Conservation (phyloP, 2,888 invertebrate species). For the Muscina levida region DNA sequence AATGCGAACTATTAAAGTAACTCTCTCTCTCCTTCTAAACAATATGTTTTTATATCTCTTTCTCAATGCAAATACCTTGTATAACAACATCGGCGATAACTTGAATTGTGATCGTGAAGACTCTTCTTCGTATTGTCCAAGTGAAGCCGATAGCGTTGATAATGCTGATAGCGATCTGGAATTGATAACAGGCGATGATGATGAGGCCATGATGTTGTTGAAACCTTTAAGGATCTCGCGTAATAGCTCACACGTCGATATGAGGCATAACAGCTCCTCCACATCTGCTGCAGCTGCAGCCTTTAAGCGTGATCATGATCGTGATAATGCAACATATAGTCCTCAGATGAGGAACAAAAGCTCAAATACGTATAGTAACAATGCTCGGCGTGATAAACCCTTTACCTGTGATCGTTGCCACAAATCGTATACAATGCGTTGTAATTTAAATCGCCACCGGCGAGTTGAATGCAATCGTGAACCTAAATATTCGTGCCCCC, state of each 20-base stretch:
- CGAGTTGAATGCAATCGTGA: conserved; percentile 81
- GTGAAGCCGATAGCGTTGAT: neutral
- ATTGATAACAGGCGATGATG: neutral
- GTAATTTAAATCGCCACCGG: conserved; percentile 79
- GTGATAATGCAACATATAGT: neutral
- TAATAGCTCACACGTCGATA: neutral
- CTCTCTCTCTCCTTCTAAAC: neutral
- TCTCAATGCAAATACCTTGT: neutral
- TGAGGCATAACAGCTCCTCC: neutral
- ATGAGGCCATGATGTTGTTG: neutral
- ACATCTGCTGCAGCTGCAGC: neutral
- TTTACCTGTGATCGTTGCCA: conserved; percentile 48
- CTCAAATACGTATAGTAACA: neutral
- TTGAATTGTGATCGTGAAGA: neutral
- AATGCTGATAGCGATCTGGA: neutral
- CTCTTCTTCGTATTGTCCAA: no score
- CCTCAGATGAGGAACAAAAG: neutral
- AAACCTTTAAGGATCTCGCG: neutral
- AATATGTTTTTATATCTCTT: neutral
- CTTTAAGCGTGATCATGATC: neutral
- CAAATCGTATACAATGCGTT: conserved; percentile 75
- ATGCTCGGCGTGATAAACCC: neutral
- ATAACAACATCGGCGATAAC: neutral
- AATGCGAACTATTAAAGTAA: neutral
- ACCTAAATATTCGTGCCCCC: conserved; percentile 79